Base-by-base conservation (phyloP, 2,797 vertebrate genomes). In the Gouania willdenowi region DNA sequence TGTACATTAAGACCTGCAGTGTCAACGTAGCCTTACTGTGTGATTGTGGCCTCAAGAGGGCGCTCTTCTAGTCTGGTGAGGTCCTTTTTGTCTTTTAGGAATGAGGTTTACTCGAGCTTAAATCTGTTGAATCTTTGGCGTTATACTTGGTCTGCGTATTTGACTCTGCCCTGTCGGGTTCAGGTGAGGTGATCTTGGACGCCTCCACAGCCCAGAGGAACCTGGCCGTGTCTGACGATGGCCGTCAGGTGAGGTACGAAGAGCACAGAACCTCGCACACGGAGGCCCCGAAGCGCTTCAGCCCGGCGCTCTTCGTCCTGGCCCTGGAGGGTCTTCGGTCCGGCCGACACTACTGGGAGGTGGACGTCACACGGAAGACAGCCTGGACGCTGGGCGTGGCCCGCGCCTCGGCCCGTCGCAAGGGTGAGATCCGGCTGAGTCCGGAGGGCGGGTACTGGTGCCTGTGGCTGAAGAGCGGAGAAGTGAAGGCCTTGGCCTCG, bases 291-390 rank as follows among this genome's bases (percentile, higher is more conserved):
- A 82, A 77, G 1, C 82, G 90, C 38, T 94, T 92, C 39, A 86
- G 82, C 63, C 88, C 85, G 0, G 83, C 80, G 9, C 88, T 90
- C 1, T 93, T 92, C 6, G 86, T 92, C 5, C 48, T 93, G 35
- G 90, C 79, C 6, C 55, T 53, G 0, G 84, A 90, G 43, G 67
- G 81, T 2, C 77, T 92, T 25, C 16, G 32, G 26, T 83, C 82
- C 0, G 91, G 91, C 1, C 82, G 81, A 1, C 91, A 92, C 54
- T 92, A 84, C 79, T 94, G 93, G 93, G 91, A 92, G 66, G 90
- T 93, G 22, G 87, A 91, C 0, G 61, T 90, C 0, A 61, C 52
- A 0, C 69, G 71, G 1, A 90, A 90, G 56, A 87, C 79, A 0
- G 83, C 84, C 5, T 94, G 93, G 92, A 89, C 91, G 0, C 36